Percentiles rank a stretch among this genome's conserved stretches.
phyloP scores from a whole-genome alignment of 2,113 vertebrate genomes.

The Condylura cristata region DNA sequence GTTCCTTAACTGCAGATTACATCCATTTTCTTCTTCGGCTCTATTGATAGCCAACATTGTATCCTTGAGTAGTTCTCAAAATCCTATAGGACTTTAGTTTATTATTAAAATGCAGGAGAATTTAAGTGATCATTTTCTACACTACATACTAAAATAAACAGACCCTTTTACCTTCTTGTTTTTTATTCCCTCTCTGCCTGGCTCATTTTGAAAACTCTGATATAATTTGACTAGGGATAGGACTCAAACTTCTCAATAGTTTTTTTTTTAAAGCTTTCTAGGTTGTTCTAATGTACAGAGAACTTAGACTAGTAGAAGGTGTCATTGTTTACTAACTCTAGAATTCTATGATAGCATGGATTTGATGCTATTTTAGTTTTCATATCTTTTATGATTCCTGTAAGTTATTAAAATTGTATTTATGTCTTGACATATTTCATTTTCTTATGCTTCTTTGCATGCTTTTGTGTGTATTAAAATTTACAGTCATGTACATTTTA shows the following conservation, averaged over 20 bases:
- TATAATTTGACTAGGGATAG: background rate
- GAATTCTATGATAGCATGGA: background rate
- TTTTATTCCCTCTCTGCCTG: too few species aligned
- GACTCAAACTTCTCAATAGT: background rate
- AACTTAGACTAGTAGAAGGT: background rate
- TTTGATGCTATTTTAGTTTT: constrained; percentile 76
- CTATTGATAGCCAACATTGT: background rate
- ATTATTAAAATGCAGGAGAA: background rate
- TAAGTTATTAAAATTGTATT: background rate
- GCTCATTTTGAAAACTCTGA: background rate
- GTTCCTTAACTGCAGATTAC: background rate
- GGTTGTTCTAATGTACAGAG: background rate
- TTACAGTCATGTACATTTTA: constrained; percentile 67
- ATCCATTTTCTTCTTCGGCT: background rate
- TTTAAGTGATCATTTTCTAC: background rate
- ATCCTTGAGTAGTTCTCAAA: background rate
- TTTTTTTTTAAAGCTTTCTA: background rate
- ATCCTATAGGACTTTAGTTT: background rate
- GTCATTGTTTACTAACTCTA: background rate
- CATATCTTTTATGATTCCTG: constrained; percentile 19
- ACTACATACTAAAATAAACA: background rate
- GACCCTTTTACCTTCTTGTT: too few species aligned
- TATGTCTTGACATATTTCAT: constrained; percentile 67
- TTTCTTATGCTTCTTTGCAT: constrained; percentile 77
- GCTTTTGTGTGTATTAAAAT: constrained; percentile 75